phyloP scores from a whole-genome alignment of 2,113 vertebrate species.

The Hippopotamus amphibius region DNA sequence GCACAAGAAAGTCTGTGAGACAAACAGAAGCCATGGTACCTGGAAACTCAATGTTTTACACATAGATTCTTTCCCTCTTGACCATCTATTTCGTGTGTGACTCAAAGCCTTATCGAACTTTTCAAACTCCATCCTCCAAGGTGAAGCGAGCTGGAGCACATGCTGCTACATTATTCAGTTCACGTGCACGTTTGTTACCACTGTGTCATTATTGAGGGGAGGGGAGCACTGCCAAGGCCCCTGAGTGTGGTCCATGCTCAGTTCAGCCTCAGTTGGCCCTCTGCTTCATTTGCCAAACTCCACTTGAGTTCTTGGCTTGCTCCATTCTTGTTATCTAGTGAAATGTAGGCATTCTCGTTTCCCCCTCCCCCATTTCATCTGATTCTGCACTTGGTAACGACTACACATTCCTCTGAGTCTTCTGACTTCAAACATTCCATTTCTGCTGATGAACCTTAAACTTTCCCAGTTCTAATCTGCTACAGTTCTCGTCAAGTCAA shows the following conservation, averaged over 20 bases:
- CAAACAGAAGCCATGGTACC: not conserved
- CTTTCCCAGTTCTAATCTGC: not conserved
- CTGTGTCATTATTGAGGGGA: not conserved
- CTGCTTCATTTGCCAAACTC: constrained; percentile 39
- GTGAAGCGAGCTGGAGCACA: not conserved
- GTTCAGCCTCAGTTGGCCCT: constrained; percentile 14
- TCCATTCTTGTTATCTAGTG: constrained; percentile 20
- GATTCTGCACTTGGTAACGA: constrained; percentile 59
- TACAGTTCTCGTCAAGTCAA: not conserved
- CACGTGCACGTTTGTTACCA: not conserved
- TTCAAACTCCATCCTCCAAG: not conserved
- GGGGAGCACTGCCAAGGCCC: not conserved
- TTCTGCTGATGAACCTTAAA: constrained; percentile 25
- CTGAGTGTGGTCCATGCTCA: not conserved
- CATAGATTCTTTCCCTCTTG: not conserved
- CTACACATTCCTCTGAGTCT: constrained; percentile 19
- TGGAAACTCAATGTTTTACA: not conserved
- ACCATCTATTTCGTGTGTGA: not conserved
- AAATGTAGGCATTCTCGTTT: constrained; percentile 13
- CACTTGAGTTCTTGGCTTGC: not conserved
- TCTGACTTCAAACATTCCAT: constrained; percentile 47
- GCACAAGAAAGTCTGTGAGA: not conserved
- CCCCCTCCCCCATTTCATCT: not conserved
- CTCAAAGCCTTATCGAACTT: not conserved
- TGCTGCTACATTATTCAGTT: not conserved